A percentile compares a stretch with the other conserved stretches of the same genome.
These are phyloP conservation scores for Dryas iulia DNA, from an alignment of 1,140 invertebrate genomes.

Conservation along the genomic window DNA sequence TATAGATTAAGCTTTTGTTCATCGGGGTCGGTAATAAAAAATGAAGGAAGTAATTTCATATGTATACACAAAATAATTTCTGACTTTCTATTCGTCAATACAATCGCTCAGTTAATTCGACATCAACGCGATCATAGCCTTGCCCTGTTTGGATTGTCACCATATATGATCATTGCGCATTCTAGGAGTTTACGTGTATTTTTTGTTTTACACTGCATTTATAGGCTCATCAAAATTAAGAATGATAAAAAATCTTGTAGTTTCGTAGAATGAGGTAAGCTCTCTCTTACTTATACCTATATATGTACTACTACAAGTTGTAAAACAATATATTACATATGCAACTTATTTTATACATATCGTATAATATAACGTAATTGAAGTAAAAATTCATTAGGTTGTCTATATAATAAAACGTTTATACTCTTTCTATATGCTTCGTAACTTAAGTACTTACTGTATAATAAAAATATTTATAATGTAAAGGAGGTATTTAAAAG, in stretches of 20 bases:
- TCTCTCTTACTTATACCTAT: too few relatives aligned
- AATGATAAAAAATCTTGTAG: neutral
- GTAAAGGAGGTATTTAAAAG: neutral
- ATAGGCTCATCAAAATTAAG: neutral
- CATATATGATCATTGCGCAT: neutral
- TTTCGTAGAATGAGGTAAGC: too few relatives aligned
- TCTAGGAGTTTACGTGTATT: neutral
- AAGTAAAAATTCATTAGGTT: too few relatives aligned
- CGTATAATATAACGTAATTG: too few relatives aligned
- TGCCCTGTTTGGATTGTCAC: slow-evolving; percentile 3
- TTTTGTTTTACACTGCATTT: neutral
- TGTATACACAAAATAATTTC: neutral
- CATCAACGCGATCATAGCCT: slow-evolving; percentile 17
- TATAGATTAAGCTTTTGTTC: too few relatives aligned
- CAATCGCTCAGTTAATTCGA: slow-evolving; percentile 13
- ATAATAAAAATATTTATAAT: neutral
- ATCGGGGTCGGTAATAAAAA: too few relatives aligned
- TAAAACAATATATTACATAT: too few relatives aligned
- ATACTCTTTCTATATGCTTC: neutral
- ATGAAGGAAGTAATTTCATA: neutral
- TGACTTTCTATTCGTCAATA: neutral
- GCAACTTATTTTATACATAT: too few relatives aligned
- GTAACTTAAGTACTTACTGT: neutral
- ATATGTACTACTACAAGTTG: too few relatives aligned
- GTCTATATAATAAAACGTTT: too few relatives aligned